These are phyloP conservation scores for Serinus canaria DNA, from an alignment of 2,113 vertebrate species.

Conservation along the genomic window DNA sequence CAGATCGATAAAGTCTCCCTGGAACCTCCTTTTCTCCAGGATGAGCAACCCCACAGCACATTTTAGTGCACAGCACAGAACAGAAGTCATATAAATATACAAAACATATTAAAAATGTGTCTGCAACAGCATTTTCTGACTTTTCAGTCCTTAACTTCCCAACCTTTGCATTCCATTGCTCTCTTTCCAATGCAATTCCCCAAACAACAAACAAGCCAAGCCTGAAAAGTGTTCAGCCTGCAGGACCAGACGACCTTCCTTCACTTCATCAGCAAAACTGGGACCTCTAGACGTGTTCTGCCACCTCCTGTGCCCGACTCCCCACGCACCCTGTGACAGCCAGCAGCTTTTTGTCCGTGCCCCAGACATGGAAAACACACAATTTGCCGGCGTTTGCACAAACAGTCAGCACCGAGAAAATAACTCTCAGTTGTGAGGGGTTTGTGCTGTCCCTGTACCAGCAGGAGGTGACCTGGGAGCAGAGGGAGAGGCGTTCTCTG, in stretches of 20 bases:
- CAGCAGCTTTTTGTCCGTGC: background rate
- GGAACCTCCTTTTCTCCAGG: background rate
- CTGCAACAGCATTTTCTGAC: background rate
- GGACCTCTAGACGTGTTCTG: background rate
- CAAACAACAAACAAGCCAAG: background rate
- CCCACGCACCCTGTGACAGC: fast-evolving
- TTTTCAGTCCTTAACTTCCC: background rate
- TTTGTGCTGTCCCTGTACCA: background rate
- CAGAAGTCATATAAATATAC: background rate
- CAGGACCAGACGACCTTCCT: background rate
- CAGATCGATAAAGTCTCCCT: background rate
- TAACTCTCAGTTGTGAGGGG: background rate
- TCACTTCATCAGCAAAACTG: background rate
- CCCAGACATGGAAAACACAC: background rate
- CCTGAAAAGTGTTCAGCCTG: background rate
- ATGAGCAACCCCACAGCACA: background rate
- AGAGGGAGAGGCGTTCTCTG: background rate
- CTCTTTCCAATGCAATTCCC: background rate
- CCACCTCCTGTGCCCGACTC: background rate
- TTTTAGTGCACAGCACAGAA: background rate
- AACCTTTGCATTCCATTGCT: background rate
- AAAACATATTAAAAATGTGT: background rate
- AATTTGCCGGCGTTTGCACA: background rate
- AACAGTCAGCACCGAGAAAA: background rate
- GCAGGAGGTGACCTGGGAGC: background rate